phyloP scores from a whole-genome alignment of 2,888 invertebrate genomes.

The Stenodema calcarata region DNA sequence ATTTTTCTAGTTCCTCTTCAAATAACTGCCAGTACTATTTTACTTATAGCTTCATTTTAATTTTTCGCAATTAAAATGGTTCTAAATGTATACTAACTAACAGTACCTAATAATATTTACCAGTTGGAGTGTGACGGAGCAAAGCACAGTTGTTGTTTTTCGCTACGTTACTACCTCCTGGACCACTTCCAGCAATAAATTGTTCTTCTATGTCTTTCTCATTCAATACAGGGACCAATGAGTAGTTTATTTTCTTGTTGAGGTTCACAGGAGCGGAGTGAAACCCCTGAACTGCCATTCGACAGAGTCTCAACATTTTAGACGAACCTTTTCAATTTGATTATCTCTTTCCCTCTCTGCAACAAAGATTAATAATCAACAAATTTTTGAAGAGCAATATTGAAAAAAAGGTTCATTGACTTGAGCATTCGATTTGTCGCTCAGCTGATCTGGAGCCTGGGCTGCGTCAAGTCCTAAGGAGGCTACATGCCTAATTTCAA shows the following conservation, averaged over 20 bases:
- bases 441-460: too few relatives aligned
- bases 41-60: too few relatives aligned
- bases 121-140: slow-evolving; percentile 52
- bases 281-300: background rate
- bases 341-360: slow-evolving; percentile 31
- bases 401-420: slow-evolving; percentile 48
- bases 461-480: too few relatives aligned
- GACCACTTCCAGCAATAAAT: slow-evolving; percentile 88
- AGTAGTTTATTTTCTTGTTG: slow-evolving; percentile 66
- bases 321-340: slow-evolving; percentile 22
- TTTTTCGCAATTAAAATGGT: too few relatives aligned
- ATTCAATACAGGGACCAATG: slow-evolving; percentile 75
- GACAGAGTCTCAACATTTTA: slow-evolving; percentile 1
- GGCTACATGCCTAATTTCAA: too few relatives aligned
- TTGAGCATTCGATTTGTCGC: too few relatives aligned
- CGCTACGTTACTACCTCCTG: slow-evolving; percentile 94
- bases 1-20: too few relatives aligned
- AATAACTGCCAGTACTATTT: too few relatives aligned
- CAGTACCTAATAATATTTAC: slow-evolving; percentile 27
- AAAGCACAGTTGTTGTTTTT: slow-evolving; percentile 90
- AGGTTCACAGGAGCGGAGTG: background rate
- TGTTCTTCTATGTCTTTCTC: slow-evolving; percentile 84
- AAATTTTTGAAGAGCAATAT: too few relatives aligned
- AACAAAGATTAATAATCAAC: background rate
- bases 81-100: too few relatives aligned